phyloP scores from a whole-genome alignment of 2,888 invertebrate genomes.

The Alitta virens region DNA sequence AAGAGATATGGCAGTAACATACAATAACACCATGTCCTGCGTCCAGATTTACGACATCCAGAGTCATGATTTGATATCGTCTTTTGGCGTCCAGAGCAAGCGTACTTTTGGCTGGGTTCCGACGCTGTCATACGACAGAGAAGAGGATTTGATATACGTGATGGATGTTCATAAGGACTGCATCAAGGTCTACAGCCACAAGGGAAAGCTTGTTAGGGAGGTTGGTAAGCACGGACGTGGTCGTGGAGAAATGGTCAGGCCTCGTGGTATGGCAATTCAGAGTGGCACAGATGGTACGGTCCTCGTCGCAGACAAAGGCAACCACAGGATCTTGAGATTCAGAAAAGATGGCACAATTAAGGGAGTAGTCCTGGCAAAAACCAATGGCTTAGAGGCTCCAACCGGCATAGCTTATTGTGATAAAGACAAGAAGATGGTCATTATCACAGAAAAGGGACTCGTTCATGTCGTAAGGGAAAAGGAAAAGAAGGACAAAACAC shows the following conservation, averaged over 20 bases:
- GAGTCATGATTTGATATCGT: neutral
- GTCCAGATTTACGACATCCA: neutral
- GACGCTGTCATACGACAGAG: neutral
- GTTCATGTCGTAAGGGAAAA: neutral
- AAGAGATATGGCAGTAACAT: neutral
- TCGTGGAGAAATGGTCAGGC: slow-evolving; percentile 4
- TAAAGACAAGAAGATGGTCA: neutral
- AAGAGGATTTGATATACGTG: neutral
- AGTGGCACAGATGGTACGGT: neutral
- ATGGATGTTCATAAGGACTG: slow-evolving; percentile 9
- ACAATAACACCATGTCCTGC: slow-evolving; percentile 7
- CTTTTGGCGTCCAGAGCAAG: slow-evolving; percentile 5
- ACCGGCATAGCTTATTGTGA: neutral
- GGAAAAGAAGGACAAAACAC: too few relatives aligned
- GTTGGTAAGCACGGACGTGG: slow-evolving; percentile 8
- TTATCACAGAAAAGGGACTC: slow-evolving; percentile 10
- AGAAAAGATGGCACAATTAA: neutral
- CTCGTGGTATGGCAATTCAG: slow-evolving; percentile 1
- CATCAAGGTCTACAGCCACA: slow-evolving; percentile 3
- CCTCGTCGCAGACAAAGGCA: slow-evolving; percentile 10
- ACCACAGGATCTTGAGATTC: slow-evolving; percentile 10
- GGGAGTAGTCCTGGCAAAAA: slow-evolving; percentile 2
- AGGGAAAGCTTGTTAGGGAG: neutral
- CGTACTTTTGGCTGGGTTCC: slow-evolving; percentile 8
- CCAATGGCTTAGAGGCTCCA: slow-evolving; percentile 6